phyloP scores from a whole-genome alignment of 2,113 vertebrate species.

The Mesoclemmys tuberculata region DNA sequence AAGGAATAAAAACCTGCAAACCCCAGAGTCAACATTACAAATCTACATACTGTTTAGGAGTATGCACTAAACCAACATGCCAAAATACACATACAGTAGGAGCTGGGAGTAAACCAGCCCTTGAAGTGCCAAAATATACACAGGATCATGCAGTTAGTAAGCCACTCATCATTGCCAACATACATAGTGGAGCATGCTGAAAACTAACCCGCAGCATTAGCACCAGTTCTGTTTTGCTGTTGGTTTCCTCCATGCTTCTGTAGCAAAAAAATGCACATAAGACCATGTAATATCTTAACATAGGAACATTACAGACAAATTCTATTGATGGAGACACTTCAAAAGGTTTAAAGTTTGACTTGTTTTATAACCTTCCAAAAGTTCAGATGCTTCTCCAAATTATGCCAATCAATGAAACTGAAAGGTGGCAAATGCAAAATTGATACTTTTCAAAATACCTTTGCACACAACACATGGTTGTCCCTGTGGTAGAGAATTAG shows the following conservation, averaged over 20 bases:
- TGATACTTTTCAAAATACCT: background rate
- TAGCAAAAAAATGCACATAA: background rate
- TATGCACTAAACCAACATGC: background rate
- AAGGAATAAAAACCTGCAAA: background rate
- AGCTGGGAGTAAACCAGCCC: conserved; percentile 14
- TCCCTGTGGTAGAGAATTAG: background rate
- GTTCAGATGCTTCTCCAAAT: background rate
- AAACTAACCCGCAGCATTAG: background rate
- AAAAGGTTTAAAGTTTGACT: background rate
- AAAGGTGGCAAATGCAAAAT: background rate
- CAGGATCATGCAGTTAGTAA: background rate
- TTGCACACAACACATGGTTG: background rate
- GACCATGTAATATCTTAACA: background rate
- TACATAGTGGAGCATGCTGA: background rate
- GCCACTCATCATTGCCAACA: background rate
- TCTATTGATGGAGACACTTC: background rate
- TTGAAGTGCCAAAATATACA: conserved; percentile 31
- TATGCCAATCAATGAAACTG: background rate
- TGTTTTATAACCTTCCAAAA: background rate
- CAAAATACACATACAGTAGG: conserved; percentile 35
- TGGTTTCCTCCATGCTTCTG: background rate
- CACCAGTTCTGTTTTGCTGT: background rate
- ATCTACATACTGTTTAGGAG: background rate
- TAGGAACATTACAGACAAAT: background rate
- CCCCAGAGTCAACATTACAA: background rate